Conservation (phyloP, 1,140 invertebrate genomes). For the Thaumetopoea pityocampa region DNA sequence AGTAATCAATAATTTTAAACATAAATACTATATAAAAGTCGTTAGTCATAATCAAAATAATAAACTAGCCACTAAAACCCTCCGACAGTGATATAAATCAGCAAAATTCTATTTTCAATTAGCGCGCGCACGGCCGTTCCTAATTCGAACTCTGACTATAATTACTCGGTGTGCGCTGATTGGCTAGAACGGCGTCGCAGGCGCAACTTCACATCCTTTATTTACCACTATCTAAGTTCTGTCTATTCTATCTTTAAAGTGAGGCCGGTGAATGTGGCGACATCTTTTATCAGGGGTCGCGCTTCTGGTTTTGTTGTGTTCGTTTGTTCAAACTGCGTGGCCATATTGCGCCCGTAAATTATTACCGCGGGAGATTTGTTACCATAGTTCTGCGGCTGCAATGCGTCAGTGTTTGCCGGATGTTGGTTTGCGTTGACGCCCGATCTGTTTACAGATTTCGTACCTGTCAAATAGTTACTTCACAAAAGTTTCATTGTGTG, state of each 20-base stretch:
- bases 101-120: slow-evolving; percentile 53
- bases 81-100: slow-evolving; percentile 42
- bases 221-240: slow-evolving; percentile 52
- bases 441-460: slow-evolving; percentile 61
- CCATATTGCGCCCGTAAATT: slow-evolving; percentile 71
- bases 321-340: slow-evolving; percentile 58
- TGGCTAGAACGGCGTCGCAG: slow-evolving; percentile 30
- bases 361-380: slow-evolving; percentile 69
- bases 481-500: slow-evolving; percentile 56
- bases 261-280: slow-evolving; percentile 49
- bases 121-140: slow-evolving; percentile 44
- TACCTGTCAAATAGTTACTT: slow-evolving; percentile 44
- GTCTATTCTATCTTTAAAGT: slow-evolving; percentile 65
- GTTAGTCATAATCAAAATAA: slow-evolving; percentile 26
- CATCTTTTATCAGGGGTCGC: slow-evolving; percentile 67
- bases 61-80: slow-evolving; percentile 24
- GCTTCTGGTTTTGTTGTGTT: slow-evolving; percentile 61
- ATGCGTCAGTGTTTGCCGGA: slow-evolving; percentile 67
- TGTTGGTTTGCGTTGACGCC: slow-evolving; percentile 68
- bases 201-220: slow-evolving; percentile 32
- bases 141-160: slow-evolving; percentile 66
- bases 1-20: slow-evolving; percentile 10
- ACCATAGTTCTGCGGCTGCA: slow-evolving; percentile 69
- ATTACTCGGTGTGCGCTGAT: slow-evolving; percentile 50
- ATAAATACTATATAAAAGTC: slow-evolving; percentile 19